Evolutionary conservation across 2,113 vertebrate genomes (phyloP), one percentile per base, ranked within the genome.

Genomic region (Gopherus flavomarginatus): DNA sequence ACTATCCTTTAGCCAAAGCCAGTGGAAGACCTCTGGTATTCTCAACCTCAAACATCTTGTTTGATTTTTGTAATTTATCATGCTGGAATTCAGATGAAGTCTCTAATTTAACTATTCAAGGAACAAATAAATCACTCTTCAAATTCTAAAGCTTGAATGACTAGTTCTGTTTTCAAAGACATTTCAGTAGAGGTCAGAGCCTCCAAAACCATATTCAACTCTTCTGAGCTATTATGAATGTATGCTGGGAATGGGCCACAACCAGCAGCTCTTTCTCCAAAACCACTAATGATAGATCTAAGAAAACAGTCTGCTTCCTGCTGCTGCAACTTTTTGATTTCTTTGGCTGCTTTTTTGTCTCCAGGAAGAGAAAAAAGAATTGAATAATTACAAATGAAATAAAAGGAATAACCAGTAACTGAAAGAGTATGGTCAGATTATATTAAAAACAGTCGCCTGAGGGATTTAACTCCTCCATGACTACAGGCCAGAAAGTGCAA

Each of bases 161-260:
- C 93, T 95, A 81, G 47, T 93, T 97, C 94, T 93, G 78, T 97
- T 97, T 97, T 95, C 94, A 95, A 96, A 95, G 89, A 54, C 42
- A 44, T 42, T 96, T 96, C 38, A 11, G 79, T 96, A 77, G 8
- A 2, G 93, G 90, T 92, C 85, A 81, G 75, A 92, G 83, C 92
- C 57, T 96, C 88, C 87, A 84, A 96, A 96, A 94, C 97, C 94
- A 69, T 95, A 96, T 85, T 85, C 93, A 88, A 53, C 81, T 95
- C 92, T 97, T 96, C 90, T 97, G 96, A 97, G 96, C 90, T 91
- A 95, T 88, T 94, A 12, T 95, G 90, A 96, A 85, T 93, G 93
- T 50, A 83, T 81, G 87, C 90, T 86, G 94, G 92, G 86, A 92
- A 90, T 57, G 93, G 90, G 49, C 85, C 35, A 47, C 11, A 95